These are phyloP conservation scores for Pangasianodon gigas DNA, from an alignment of 2,113 vertebrate genomes.

Conservation along the genomic window DNA sequence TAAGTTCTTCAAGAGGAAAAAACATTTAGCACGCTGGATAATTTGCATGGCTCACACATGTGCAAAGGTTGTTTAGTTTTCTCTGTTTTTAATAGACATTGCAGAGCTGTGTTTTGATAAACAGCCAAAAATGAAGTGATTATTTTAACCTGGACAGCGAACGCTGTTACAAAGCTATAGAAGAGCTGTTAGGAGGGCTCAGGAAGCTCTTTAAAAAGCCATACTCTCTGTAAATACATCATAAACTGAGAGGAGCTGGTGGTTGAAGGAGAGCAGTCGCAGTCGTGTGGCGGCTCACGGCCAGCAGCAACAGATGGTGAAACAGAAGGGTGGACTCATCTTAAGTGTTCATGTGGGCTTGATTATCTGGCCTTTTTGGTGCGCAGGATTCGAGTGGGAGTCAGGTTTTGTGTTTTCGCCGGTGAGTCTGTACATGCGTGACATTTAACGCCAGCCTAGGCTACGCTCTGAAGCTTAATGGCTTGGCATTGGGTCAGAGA, in stretches of 20 bases:
- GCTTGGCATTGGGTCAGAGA: conserved; percentile 26
- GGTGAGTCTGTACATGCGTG: conserved; percentile 51
- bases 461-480: conserved; percentile 2
- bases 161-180: not conserved
- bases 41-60: not conserved
- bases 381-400: conserved; percentile 46
- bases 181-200: not conserved
- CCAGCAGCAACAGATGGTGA: conserved; percentile 58
- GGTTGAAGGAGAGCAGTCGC: not conserved
- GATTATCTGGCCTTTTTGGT: conserved; percentile 58
- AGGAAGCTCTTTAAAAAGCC: not conserved
- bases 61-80: not conserved
- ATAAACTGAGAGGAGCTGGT: not conserved
- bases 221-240: not conserved
- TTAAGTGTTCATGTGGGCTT: conserved; percentile 54
- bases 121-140: not conserved
- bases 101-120: not conserved
- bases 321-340: conserved; percentile 56
- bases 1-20: not conserved
- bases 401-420: conserved; percentile 44
- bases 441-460: conserved; percentile 56
- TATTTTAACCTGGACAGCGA: too few relatives aligned
- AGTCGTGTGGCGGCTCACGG: conserved; percentile 7
- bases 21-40: not conserved
- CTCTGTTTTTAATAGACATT: not conserved